Evolutionary conservation across 2,888 invertebrate species (phyloP), one percentile per base, ranked within the genome.

Genomic region (Serripes groenlandicus): DNA sequence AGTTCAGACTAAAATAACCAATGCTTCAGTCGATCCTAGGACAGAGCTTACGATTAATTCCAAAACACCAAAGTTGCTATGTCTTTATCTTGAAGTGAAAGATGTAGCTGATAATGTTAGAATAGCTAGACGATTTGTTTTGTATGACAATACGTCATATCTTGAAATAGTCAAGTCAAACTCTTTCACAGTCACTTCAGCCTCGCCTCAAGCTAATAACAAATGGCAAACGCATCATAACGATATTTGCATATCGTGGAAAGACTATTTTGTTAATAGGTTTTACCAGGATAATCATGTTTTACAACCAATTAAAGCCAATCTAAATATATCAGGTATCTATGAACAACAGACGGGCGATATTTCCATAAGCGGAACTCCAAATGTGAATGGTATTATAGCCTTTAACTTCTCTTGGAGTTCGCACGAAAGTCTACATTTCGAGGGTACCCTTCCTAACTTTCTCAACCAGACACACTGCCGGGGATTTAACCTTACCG

Each of bases 221-320:
- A 71, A n/a, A 28, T 90, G 90, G 90, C 90, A 90, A 76, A 84
- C 81, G 18, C 81, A 87, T 3, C 81, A 85, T 64, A 69, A 66
- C 4, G 58, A 62, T 0, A 64, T 88, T 5, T 89, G 89, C 54
- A 60, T 84, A 1, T 35, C 75, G 26, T 90, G 90, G 90, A 81
- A 30, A 32, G 77, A 79, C 7, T 68, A 83, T 11, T 90, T 83
- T 60, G 75, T 79, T 56, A 90, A 89, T 56, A 37, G 54, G 52
- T 49, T 80, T 7, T 68, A 85, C 28, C 49, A 34, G 34, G 18
- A 56, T 26, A 84, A 80, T 30, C 78, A 86, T 28, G 68, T 81
- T 0, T 64, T 90, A 7, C 69, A 68, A 11, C 83, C 80, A n/a
- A 83, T 90, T 1, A 37, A 68, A 15, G 26, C 52, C 0, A 78